These are phyloP conservation scores for Trichosurus vulpecula DNA, from an alignment of 2,797 vertebrate genomes.

Conservation along the genomic window DNA sequence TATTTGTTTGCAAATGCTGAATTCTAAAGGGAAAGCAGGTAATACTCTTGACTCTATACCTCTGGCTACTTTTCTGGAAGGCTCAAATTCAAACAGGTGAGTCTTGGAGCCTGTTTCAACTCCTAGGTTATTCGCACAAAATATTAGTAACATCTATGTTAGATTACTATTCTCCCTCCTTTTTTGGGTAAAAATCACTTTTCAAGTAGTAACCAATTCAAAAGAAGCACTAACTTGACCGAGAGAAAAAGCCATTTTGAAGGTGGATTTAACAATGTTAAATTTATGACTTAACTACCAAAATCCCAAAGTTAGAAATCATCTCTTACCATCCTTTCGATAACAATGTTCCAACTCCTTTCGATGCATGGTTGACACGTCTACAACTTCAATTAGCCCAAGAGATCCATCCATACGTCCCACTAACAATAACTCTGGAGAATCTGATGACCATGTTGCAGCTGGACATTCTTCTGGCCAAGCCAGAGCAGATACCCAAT, in stretches of 20 bases:
- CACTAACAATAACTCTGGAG: slow-evolving; percentile 92
- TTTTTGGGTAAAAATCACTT: slow-evolving; percentile 54
- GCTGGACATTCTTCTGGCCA: slow-evolving; percentile 92
- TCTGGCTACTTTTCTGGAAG: slow-evolving; percentile 22
- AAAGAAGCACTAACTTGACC: slow-evolving; percentile 35
- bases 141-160: slow-evolving; percentile 25
- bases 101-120: slow-evolving; percentile 12
- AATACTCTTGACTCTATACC: not conserved
- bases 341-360: slow-evolving; percentile 96
- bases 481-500: slow-evolving; percentile 95
- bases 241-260: slow-evolving; percentile 54
- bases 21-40: not conserved
- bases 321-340: slow-evolving; percentile 92
- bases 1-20: not conserved
- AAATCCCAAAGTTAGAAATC: not conserved
- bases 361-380: slow-evolving; percentile 90
- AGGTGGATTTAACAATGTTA: slow-evolving; percentile 14
- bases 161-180: slow-evolving; percentile 21
- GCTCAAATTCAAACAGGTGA: slow-evolving; percentile 22
- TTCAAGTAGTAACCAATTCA: slow-evolving; percentile 57
- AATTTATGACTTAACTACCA: not conserved
- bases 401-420: slow-evolving; percentile 97
- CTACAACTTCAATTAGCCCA: slow-evolving; percentile 94
- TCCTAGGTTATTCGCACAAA: slow-evolving; percentile 33
- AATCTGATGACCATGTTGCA: slow-evolving; percentile 90